Conservation (phyloP, 2,888 invertebrate genomes). For the Epistrophe eligans region DNA sequence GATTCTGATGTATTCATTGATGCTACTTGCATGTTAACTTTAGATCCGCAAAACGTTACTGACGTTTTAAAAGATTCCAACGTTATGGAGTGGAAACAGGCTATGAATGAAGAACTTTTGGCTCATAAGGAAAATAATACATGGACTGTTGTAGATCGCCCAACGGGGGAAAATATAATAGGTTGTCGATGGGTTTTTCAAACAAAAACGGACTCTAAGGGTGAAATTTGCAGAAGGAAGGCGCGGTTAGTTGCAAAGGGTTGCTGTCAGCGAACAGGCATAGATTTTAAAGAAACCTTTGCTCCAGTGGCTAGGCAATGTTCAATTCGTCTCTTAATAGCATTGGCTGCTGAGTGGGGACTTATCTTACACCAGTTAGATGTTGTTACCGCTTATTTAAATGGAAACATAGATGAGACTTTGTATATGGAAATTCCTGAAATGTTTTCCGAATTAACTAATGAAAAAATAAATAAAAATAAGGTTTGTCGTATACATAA, state of each 20-base stretch:
- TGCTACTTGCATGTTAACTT: constrained; percentile 3
- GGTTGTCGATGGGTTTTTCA: constrained; percentile 21
- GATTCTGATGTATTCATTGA: neutral
- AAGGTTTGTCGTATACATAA: too few relatives aligned
- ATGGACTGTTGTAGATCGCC: constrained; percentile 11
- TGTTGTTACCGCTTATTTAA: constrained; percentile 11
- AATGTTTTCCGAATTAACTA: too few relatives aligned
- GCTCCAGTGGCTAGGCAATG: constrained; percentile 8
- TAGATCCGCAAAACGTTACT: constrained; percentile 6
- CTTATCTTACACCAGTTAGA: constrained; percentile 25
- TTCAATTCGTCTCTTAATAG: constrained; percentile 2
- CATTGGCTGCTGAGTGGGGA: constrained; percentile 15
- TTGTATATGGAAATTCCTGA: too few relatives aligned
- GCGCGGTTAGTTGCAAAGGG: neutral
- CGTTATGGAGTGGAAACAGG: constrained; percentile 9
- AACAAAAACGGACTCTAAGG: constrained; percentile 20
- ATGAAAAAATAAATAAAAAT: too few relatives aligned
- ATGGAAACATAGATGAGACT: too few relatives aligned
- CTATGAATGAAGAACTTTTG: constrained; percentile 15
- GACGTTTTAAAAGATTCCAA: neutral
- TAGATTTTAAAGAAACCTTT: too few relatives aligned
- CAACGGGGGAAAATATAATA: constrained; percentile 25
- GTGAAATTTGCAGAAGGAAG: constrained; percentile 13
- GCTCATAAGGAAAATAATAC: constrained; percentile 11
- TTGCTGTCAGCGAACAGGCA: constrained; percentile 13